Evolutionary conservation across 2,888 invertebrate genomes (phyloP), one percentile per base, ranked within the genome.

Genomic region (Drosophila niveifrons): DNA sequence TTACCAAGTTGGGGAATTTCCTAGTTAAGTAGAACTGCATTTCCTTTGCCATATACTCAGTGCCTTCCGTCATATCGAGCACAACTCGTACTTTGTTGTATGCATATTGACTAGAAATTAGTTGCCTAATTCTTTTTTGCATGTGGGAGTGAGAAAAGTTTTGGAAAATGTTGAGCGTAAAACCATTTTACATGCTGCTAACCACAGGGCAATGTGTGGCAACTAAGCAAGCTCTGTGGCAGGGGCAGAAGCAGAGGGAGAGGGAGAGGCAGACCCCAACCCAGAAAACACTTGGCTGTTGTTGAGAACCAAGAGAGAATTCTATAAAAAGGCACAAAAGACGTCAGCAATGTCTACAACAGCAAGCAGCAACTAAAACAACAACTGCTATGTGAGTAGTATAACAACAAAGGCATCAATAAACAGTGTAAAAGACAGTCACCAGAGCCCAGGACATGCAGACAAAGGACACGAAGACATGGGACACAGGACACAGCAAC

Each of bases 131-230:
- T 65, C 56, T 70, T 58, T 23, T 23, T 23, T 23, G 6, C 23
- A 23, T 2, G n/a, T n/a, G n/a, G 6, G 36, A 44, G 23, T 13
- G 8, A 39, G 47, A 15, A 75, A 70, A 75, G 39, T 75, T 75
- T 75, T 56, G n/a, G 58, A 34, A 66, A 74, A 88, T 78, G 80
- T 82, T 75, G 23, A 71, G 84, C 89, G 87, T 78, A 78, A 81
- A 84, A 88, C 82, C 89, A 87, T 83, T 88, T 83, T 87, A 68
- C 87, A 88, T 88, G 87, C 84, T 81, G 73, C 85, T 75, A 77
- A 88, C 83, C 89, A 61, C 83, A 88, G 87, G 82, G 75, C 75
- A 78, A 78, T 88, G 87, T 83, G 88, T 61, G 75, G 47, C 75
- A 88, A 88, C 83, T 87, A 75, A 75, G 81, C 80, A 75, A 75